Conservation (phyloP, 2,797 vertebrate species). For the Melanotaenia maccullochi region DNA sequence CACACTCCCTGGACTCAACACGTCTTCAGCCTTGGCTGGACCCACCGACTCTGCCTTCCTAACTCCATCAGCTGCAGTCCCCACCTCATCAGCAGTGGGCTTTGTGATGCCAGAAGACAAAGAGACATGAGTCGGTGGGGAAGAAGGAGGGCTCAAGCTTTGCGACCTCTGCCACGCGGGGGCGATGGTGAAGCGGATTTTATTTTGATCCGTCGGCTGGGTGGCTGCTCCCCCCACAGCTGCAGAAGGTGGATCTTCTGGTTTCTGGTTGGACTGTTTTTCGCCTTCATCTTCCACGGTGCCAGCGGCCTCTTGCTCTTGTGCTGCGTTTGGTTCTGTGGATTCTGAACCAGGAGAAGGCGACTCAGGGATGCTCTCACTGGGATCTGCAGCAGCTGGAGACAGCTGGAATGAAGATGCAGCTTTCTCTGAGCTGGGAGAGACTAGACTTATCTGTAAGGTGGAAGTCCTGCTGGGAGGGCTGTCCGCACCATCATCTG, state of each 20-base stretch:
- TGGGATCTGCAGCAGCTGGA: neutral
- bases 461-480: conserved; percentile 40
- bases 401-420: conserved; percentile 26
- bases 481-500: conserved; percentile 15
- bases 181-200: conserved; percentile 77
- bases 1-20: conserved; percentile 36
- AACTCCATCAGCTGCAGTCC: conserved; percentile 6
- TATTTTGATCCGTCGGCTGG: conserved; percentile 57
- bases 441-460: conserved; percentile 54
- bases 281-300: conserved; percentile 2
- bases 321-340: neutral
- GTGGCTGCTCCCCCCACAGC: neutral
- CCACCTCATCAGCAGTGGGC: conserved; percentile 62
- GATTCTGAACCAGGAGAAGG: neutral
- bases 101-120: conserved; percentile 5
- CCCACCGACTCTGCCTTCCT: conserved; percentile 10
- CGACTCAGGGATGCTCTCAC: neutral
- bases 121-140: conserved; percentile 25
- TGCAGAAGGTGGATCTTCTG: neutral
- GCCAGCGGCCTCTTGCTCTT: conserved; percentile 8
- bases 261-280: fast-evolving
- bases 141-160: conserved; percentile 34
- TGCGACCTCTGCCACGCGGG: conserved; percentile 85
- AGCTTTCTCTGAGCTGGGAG: conserved; percentile 56
- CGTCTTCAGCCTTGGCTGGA: conserved; percentile 38